Conservation (phyloP, 2,888 invertebrate genomes). For the Crepidodera aurea region DNA sequence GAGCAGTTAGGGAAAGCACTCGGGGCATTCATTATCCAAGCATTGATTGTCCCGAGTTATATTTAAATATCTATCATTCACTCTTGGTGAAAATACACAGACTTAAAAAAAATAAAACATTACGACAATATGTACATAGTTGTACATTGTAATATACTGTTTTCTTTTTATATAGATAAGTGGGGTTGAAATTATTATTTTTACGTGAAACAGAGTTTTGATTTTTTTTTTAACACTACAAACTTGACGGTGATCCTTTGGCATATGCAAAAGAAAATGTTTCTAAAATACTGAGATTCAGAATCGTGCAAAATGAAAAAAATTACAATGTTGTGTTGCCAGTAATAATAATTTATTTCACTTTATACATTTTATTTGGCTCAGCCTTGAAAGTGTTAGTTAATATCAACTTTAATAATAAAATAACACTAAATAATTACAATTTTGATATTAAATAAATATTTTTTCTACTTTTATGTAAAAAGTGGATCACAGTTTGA, state of each 20-base stretch:
- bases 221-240: conserved; percentile 9
- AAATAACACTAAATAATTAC: no score
- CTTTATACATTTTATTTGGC: no score
- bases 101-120: conserved; percentile 49
- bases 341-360: no score
- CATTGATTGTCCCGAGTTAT: conserved; percentile 61
- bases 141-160: conserved; percentile 58
- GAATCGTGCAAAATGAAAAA: no score
- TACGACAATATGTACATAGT: conserved; percentile 63
- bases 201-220: conserved; percentile 34
- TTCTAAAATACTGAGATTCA: no score
- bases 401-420: no score
- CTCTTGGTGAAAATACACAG: conserved; percentile 30
- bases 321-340: no score
- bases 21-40: conserved; percentile 62
- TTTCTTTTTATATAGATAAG: conserved; percentile 36
- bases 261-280: conserved; percentile 1
- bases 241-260: background rate
- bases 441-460: no score
- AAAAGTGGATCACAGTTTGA: no score
- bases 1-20: conserved; percentile 86
- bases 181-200: conserved; percentile 38
- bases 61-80: conserved; percentile 14
- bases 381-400: no score
- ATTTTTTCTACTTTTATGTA: no score